Conservation (phyloP, 92 coral and sea anemone genomes). For the Metridium senile region DNA sequence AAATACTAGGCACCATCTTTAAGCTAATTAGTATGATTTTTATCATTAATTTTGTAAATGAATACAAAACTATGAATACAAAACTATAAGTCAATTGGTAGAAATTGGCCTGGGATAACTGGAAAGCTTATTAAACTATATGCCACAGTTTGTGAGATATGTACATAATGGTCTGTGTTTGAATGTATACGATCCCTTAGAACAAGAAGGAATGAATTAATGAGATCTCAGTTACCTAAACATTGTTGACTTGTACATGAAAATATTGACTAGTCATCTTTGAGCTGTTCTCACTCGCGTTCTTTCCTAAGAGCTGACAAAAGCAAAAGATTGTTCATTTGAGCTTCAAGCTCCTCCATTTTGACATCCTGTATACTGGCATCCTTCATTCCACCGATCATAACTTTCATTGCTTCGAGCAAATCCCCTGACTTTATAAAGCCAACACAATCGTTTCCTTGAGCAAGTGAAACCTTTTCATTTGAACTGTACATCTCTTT, state of each 20-base stretch:
- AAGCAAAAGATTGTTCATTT: neutral
- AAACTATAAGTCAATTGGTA: too few species aligned
- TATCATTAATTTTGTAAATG: too few species aligned
- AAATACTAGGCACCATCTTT: too few species aligned
- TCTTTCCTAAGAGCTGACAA: neutral
- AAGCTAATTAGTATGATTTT: too few species aligned
- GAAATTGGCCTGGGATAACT: too few species aligned
- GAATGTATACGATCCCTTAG: too few species aligned
- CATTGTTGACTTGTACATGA: neutral
- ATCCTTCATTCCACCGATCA: neutral
- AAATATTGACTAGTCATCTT: neutral
- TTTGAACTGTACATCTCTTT: conserved; percentile 1
- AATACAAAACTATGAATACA: too few species aligned
- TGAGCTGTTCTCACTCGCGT: neutral
- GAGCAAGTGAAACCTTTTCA: neutral
- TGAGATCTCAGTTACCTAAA: too few species aligned
- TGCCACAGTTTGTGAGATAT: too few species aligned
- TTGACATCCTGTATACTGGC: neutral
- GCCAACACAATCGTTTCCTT: neutral
- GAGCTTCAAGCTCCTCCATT: neutral
- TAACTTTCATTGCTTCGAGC: neutral
- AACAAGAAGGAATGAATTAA: too few species aligned
- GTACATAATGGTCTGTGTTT: too few species aligned
- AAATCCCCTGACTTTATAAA: neutral
- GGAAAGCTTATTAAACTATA: too few species aligned